Conservation (phyloP, 1,140 invertebrate genomes). For the Doryteuthis pealeii region DNA sequence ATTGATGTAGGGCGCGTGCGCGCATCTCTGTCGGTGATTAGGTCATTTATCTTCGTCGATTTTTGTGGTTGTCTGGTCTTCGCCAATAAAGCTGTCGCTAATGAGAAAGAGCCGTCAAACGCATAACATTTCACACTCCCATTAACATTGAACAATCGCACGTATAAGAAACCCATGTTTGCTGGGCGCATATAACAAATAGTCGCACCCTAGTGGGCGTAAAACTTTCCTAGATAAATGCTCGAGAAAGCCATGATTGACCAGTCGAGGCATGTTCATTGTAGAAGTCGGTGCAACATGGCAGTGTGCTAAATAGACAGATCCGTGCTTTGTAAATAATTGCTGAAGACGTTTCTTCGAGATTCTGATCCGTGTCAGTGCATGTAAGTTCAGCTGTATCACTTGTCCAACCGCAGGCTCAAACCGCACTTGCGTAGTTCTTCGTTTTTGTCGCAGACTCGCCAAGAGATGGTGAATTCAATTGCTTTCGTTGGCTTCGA, state of each 20-base stretch:
- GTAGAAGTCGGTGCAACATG: slow-evolving; percentile 44
- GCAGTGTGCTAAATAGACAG: slow-evolving; percentile 40
- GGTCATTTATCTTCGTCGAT: no score
- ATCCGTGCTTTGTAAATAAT: slow-evolving; percentile 38
- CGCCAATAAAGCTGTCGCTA: no score
- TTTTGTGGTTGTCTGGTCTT: no score
- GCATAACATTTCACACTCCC: slow-evolving; percentile 61
- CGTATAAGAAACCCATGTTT: background rate
- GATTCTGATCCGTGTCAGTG: slow-evolving; percentile 19
- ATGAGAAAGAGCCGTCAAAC: no score
- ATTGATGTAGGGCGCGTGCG: no score
- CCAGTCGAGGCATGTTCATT: slow-evolving; percentile 51
- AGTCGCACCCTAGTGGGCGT: background rate
- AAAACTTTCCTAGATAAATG: no score
- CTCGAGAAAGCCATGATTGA: background rate
- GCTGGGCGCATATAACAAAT: background rate
- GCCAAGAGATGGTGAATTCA: slow-evolving; percentile 83
- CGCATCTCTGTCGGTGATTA: no score
- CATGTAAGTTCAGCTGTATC: slow-evolving; percentile 27
- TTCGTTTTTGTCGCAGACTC: slow-evolving; percentile 77
- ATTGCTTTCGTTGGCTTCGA: slow-evolving; percentile 1
- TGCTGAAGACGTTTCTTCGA: slow-evolving; percentile 40
- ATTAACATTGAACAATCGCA: slow-evolving; percentile 25
- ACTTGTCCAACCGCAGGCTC: slow-evolving; percentile 68
- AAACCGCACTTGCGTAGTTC: slow-evolving; percentile 90